Base-by-base conservation (phyloP, 2,113 vertebrate genomes). In the Phaethon lepturus region DNA sequence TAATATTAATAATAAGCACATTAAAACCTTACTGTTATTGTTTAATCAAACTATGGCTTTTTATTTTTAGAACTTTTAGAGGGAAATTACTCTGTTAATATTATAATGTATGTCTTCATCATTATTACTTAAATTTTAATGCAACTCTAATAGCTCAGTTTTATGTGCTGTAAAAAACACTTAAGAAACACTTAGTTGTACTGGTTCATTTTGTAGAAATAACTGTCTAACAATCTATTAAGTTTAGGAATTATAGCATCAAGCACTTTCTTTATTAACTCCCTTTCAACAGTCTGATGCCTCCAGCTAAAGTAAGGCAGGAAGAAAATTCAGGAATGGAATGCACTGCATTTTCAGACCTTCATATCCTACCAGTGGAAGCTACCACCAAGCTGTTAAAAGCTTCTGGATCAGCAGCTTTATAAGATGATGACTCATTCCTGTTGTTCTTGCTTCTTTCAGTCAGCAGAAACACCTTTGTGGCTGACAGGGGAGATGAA, bases 81-180 rank as follows among this genome's bases (percentile, higher is more conserved):
- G 86, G 86, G 84, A 92, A 97, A 97, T 89, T 93, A 90, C 53
- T 92, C 78, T 96, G 66, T 94, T 98, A 96, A 96, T 97, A 97
- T 96, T 90, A 95, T 94, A 95, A 97, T 97, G 24, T 90, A 96
- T 93, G 60, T 50, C 80, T 96, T 97, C 83, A 97, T 95, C 85
- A 74, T 86, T 93, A 96, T 96, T 96, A 97, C 91, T 97, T 98
- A 96, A 94, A 96, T 95, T 96, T 97, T 93, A 98, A 97, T 95
- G 88, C 26, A 93, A 91, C 33, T 68, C 81, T 97, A 96, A 97
- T 96, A 96, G 96, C 83, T 97, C 90, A 87, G 77, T 97, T 97
- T 97, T 83, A 80, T 83, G 59, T 96, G 85, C 92, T 92, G 66
- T 72, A 95, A 82, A 98, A 97, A 97, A 93, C 88, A 93, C 79